A percentile compares a stretch with the other conserved stretches of the same genome.
phyloP scores from a whole-genome alignment of 1,140 invertebrate genomes.

The Drosophila mayri region DNA sequence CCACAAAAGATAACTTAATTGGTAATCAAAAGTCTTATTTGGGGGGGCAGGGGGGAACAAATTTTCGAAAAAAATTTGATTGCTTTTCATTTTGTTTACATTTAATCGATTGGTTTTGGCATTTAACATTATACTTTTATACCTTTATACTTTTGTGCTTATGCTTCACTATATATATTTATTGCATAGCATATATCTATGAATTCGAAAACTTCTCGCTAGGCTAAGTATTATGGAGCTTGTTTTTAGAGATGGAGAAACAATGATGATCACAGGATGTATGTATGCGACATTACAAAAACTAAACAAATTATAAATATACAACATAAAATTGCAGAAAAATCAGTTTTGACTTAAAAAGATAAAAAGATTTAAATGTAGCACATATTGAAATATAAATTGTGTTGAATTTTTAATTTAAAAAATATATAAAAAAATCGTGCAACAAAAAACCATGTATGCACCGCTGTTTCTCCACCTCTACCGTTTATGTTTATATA shows the following conservation, averaged over 20 bases:
- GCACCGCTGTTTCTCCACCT: neutral
- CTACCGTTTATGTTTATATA: slow-evolving; percentile 29
- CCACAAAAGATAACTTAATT: slow-evolving; percentile 33
- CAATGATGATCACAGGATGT: neutral
- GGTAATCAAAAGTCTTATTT: slow-evolving; percentile 33
- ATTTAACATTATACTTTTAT: slow-evolving; percentile 45
- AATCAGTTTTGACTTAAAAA: too few species aligned
- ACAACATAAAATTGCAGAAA: neutral
- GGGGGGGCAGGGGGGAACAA: neutral
- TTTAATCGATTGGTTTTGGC: slow-evolving; percentile 50
- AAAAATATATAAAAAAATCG: too few species aligned
- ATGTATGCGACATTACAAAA: neutral
- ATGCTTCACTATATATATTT: slow-evolving; percentile 46
- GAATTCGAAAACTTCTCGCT: slow-evolving; percentile 58
- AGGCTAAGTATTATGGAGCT: slow-evolving; percentile 55
- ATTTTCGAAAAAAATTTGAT: slow-evolving; percentile 48
- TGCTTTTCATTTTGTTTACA: slow-evolving; percentile 45
- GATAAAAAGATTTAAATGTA: neutral
- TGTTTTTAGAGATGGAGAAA: neutral
- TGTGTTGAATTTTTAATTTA: too few species aligned
- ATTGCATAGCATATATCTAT: slow-evolving; percentile 49
- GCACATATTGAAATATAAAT: too few species aligned
- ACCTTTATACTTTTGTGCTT: slow-evolving; percentile 58
- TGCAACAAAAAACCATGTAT: too few species aligned
- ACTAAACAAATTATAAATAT: too few species aligned